phyloP scores from a whole-genome alignment of 2,888 invertebrate genomes.

The Heliconius cydno region DNA sequence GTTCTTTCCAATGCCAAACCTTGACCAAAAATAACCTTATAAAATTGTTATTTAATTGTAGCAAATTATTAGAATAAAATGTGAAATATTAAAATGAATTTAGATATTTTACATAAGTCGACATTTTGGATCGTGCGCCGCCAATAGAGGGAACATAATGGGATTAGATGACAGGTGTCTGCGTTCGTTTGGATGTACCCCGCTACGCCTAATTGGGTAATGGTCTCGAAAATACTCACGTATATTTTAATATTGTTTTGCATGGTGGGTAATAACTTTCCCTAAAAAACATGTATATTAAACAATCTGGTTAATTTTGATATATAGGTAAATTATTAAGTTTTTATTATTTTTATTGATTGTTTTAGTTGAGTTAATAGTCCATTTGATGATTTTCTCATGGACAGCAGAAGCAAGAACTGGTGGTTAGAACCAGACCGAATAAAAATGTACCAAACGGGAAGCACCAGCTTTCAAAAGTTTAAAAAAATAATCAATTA shows the following conservation, averaged over 20 bases:
- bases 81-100: background rate
- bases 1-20: too few relatives aligned
- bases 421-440: too few relatives aligned
- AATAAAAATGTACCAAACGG: too few relatives aligned
- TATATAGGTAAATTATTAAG: too few relatives aligned
- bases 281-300: background rate
- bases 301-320: background rate
- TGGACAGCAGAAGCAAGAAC: too few relatives aligned
- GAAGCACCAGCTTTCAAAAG: too few relatives aligned
- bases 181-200: conserved; percentile 61
- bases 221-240: conserved; percentile 43
- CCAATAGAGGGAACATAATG: conserved; percentile 55
- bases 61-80: background rate
- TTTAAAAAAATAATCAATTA: too few relatives aligned
- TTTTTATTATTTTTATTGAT: too few relatives aligned
- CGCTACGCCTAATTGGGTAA: conserved; percentile 69
- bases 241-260: conserved; percentile 19
- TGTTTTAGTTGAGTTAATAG: too few relatives aligned
- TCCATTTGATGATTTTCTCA: too few relatives aligned
- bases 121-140: conserved; percentile 42
- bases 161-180: conserved; percentile 69
- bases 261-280: background rate
- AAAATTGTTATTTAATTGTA: background rate
- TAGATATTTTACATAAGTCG: conserved; percentile 40
- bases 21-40: background rate